A percentile compares a stretch with the other conserved stretches of the same genome.
Evolutionary conservation across 2,113 vertebrate genomes (phyloP).

Genomic region (Andinoacara biseriatus): DNA sequence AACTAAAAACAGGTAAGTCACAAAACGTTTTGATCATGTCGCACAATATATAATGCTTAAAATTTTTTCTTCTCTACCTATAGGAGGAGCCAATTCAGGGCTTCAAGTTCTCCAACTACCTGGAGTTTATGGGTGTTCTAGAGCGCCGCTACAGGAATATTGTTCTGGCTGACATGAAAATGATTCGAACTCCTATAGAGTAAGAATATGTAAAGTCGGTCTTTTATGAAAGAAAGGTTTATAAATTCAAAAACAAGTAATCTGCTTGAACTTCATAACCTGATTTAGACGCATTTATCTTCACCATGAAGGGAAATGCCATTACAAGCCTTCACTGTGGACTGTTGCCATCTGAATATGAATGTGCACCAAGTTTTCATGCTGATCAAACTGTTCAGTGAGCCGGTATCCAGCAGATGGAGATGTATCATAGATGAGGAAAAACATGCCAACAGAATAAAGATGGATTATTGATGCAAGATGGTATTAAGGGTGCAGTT

Average conservation of each 20-base stretch:
- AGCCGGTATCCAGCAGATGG: not conserved
- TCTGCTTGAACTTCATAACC: not conserved
- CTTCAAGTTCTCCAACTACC: constrained; percentile 87
- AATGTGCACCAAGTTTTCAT: not conserved
- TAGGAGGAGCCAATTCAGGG: constrained; percentile 93
- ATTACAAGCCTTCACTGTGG: not conserved
- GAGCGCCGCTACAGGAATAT: constrained; percentile 84
- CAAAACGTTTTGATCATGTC: not conserved
- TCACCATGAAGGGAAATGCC: not conserved
- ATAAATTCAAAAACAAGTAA: not conserved
- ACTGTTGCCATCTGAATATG: not conserved
- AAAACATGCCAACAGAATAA: not conserved
- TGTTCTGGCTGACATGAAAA: constrained; percentile 88
- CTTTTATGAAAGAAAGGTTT: not conserved
- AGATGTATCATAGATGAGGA: not conserved
- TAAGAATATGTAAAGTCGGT: not conserved
- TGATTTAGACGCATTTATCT: not conserved
- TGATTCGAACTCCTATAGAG: constrained; percentile 51
- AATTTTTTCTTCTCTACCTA: constrained; percentile 12
- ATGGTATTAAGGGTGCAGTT: not conserved
- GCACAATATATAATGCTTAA: not conserved
- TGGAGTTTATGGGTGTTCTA: constrained; percentile 90
- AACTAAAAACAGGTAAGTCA: not conserved
- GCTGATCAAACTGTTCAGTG: not conserved
- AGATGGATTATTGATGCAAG: not conserved